Evolutionary conservation across 2,888 invertebrate species (phyloP).

Genomic region (Hydriomena furcata): DNA sequence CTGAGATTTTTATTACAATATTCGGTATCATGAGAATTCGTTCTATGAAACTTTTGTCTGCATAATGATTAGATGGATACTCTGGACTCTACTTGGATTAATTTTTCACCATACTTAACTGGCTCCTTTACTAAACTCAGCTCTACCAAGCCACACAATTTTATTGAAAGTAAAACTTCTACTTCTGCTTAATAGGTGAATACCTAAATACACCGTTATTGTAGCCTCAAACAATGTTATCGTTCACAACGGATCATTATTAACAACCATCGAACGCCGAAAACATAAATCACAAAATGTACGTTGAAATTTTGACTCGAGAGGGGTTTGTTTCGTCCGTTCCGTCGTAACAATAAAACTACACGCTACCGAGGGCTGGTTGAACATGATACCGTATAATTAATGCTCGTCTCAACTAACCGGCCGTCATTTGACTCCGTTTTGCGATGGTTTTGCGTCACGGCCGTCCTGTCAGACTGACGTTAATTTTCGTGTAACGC

Average conservation of each 20-base stretch:
- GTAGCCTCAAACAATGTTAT: too few relatives aligned
- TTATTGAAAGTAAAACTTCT: too few relatives aligned
- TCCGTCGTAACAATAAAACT: slow-evolving; percentile 28
- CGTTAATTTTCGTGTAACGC: slow-evolving; percentile 72
- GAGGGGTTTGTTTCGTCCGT: slow-evolving; percentile 20
- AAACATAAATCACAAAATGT: slow-evolving; percentile 18
- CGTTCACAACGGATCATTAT: too few relatives aligned
- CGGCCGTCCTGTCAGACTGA: slow-evolving; percentile 53
- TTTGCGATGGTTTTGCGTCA: slow-evolving; percentile 42
- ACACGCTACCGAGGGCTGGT: slow-evolving; percentile 27
- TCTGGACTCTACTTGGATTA: too few relatives aligned
- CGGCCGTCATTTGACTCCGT: slow-evolving; percentile 42
- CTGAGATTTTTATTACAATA: slow-evolving; percentile 14
- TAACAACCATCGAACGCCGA: neutral
- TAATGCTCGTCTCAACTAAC: slow-evolving; percentile 67
- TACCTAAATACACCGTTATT: too few relatives aligned
- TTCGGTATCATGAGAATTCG: slow-evolving; percentile 8
- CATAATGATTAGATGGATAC: too few relatives aligned
- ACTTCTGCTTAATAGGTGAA: too few relatives aligned
- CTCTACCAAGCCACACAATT: too few relatives aligned
- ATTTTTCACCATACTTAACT: too few relatives aligned
- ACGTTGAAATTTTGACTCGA: slow-evolving; percentile 19
- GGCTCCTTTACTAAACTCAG: too few relatives aligned
- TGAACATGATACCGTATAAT: slow-evolving; percentile 67
- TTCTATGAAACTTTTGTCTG: too few relatives aligned